A percentile compares a stretch with the other conserved stretches of the same genome.
phyloP scores from a whole-genome alignment of 2,888 invertebrate species.

The Mactromeris polynyma region DNA sequence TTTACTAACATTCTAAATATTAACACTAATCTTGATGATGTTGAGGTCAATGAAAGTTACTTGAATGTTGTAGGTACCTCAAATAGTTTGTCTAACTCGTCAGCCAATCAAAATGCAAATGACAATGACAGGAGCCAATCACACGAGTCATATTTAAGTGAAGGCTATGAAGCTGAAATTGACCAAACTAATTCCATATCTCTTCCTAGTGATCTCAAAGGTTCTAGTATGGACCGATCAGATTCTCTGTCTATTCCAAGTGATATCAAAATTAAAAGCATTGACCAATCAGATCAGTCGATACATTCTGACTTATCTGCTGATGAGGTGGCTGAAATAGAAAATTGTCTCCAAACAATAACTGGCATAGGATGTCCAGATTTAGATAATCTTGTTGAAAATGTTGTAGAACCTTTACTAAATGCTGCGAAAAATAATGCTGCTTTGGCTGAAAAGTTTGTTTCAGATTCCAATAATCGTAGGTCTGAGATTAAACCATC shows the following conservation, averaged over 20 bases:
- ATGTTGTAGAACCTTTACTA: conserved; percentile 65
- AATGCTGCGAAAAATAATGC: conserved; percentile 47
- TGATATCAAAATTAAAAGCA: conserved; percentile 58
- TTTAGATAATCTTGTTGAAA: conserved; percentile 63
- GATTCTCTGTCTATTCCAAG: conserved; percentile 64
- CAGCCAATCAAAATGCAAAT: conserved; percentile 87
- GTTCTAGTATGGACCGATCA: conserved; percentile 63
- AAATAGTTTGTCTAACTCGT: conserved; percentile 76
- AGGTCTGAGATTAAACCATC: conserved; percentile 42
- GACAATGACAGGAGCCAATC: conserved; percentile 83
- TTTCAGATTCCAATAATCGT: conserved; percentile 39
- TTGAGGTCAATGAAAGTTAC: conserved; percentile 70
- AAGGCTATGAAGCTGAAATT: conserved; percentile 64
- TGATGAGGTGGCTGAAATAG: conserved; percentile 66
- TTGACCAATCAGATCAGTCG: conserved; percentile 68
- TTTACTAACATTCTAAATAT: conserved; percentile 75
- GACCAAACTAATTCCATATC: conserved; percentile 68
- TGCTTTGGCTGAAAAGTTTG: conserved; percentile 37
- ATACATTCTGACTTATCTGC: conserved; percentile 66
- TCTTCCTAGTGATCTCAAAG: conserved; percentile 68
- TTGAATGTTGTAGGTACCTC: conserved; percentile 73
- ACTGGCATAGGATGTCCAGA: conserved; percentile 63
- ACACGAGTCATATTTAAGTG: conserved; percentile 58
- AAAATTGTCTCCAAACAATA: conserved; percentile 64
- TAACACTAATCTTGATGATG: conserved; percentile 71